Evolutionary conservation across 2,797 vertebrate species (phyloP).

Genomic region (Sus cebifrons): DNA sequence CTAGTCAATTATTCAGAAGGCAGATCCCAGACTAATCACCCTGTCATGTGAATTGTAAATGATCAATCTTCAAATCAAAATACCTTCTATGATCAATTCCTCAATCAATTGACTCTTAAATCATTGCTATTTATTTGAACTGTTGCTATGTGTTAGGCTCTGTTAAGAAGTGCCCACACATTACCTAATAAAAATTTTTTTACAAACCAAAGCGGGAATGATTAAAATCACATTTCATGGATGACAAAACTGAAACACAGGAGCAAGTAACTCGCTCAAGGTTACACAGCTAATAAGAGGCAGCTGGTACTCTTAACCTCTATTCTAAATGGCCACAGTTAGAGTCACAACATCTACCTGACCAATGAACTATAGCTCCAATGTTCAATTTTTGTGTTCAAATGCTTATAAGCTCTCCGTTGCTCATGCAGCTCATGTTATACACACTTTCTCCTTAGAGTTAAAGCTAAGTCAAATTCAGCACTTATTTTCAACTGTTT

Average conservation of each 20-base stretch:
- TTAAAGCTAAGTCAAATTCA: conserved; percentile 33
- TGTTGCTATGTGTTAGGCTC: neutral
- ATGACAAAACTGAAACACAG: conserved; percentile 12
- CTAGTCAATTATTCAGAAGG: neutral
- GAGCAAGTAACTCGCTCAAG: neutral
- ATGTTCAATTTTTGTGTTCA: neutral
- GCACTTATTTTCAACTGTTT: conserved; percentile 59
- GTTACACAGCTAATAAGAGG: neutral
- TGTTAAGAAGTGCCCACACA: neutral
- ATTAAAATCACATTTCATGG: conserved; percentile 1
- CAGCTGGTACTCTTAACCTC: neutral
- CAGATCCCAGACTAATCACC: neutral
- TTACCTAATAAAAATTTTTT: conserved; percentile 47
- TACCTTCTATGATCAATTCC: neutral
- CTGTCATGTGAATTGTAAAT: conserved; percentile 13
- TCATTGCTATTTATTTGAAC: conserved; percentile 33
- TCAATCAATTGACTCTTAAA: neutral
- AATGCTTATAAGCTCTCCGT: neutral
- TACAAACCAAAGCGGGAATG: neutral
- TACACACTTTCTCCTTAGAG: conserved; percentile 45
- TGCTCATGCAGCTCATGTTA: neutral
- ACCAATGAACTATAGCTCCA: neutral
- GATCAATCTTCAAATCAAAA: conserved; percentile 40
- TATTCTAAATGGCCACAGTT: neutral
- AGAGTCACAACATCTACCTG: neutral